Evolutionary conservation across 2,113 vertebrate species (phyloP), one percentile per base, ranked within the genome.

Genomic region (Tragelaphus strepsiceros): DNA sequence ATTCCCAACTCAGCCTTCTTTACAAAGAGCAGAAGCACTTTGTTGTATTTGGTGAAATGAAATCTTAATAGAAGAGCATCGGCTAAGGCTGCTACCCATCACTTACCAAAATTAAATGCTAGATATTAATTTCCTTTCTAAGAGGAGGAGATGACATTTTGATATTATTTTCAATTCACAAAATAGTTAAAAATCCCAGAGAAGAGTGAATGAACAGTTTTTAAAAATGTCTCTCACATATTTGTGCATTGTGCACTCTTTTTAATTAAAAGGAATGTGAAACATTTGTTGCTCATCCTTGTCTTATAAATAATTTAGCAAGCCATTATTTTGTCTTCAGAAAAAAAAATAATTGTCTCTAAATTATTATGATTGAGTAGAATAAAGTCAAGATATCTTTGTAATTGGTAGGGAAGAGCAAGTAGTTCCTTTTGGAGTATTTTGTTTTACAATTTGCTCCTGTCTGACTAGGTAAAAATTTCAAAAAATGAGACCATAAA

Each of bases 41-140:
- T 97, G 98, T 97, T 94, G 98, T 98, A 98, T 98, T 99, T 98
- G 98, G 98, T 96, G 90, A 99, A 98, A 99, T 99, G 98, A 99
- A 99, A 98, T 98, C 95, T 94, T 90, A 94, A 84, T 9, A 96
- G 15, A 43, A 97, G 89, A 97, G 96, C 97, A 56, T 95, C 64
- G 95, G 87, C 93, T 67, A 82, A 83, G 80, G 96, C 90, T 88
- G 88, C 88, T 92, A 53, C 96, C 98, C 91, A 95, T 98, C 53
- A 71, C 97, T 99, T 98, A 96, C 81, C 98, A 97, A 98, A 99
- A 98, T 98, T 98, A 98, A 99, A 97, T 39, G 58, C 43, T 10
- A 64, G 59, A 97, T 96, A 97, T 98, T 98, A 96, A 97, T 98
- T 99, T 98, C 90, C 95, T 67, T 90, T 96, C 96, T 67, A 90